These are phyloP conservation scores for Zoanthus sansibaricus DNA, from an alignment of 92 coral and sea anemone genomes.

Conservation along the genomic window DNA sequence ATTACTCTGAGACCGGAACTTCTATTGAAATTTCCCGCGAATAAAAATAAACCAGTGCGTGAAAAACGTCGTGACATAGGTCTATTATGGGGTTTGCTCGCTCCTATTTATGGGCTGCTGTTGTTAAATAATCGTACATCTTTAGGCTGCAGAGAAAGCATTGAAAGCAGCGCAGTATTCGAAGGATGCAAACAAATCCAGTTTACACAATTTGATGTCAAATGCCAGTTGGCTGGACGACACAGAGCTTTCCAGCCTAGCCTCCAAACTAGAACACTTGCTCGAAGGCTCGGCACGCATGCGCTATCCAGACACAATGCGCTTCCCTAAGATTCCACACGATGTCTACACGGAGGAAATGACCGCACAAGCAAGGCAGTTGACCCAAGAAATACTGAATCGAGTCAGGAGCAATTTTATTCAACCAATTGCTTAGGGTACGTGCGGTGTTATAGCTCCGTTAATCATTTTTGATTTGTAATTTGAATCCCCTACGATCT, in stretches of 20 bases:
- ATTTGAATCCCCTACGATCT: too few species aligned
- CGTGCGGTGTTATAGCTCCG: neutral
- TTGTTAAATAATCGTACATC: neutral
- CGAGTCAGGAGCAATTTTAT: conserved; percentile 36
- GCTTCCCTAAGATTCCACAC: conserved; percentile 73
- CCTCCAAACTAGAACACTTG: conserved; percentile 47
- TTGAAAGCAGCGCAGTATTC: conserved; percentile 80
- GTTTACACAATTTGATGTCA: conserved; percentile 57
- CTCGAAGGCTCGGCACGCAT: conserved; percentile 77
- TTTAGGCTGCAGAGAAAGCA: conserved; percentile 82
- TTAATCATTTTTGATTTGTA: too few species aligned
- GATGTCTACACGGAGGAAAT: conserved; percentile 59
- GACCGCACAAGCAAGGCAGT: conserved; percentile 48
- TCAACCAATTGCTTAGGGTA: conserved; percentile 2
- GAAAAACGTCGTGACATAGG: too few species aligned
- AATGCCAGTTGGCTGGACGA: conserved; percentile 55
- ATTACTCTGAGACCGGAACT: too few species aligned
- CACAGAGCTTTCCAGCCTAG: conserved; percentile 41
- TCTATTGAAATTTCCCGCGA: too few species aligned
- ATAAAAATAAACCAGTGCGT: too few species aligned
- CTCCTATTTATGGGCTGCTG: too few species aligned
- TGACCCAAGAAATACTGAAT: conserved; percentile 49
- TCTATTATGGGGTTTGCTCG: too few species aligned
- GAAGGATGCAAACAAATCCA: conserved; percentile 64
- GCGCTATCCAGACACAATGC: conserved; percentile 83